phyloP scores from a whole-genome alignment of 2,797 vertebrate genomes.

The Spondyliosoma cantharus region DNA sequence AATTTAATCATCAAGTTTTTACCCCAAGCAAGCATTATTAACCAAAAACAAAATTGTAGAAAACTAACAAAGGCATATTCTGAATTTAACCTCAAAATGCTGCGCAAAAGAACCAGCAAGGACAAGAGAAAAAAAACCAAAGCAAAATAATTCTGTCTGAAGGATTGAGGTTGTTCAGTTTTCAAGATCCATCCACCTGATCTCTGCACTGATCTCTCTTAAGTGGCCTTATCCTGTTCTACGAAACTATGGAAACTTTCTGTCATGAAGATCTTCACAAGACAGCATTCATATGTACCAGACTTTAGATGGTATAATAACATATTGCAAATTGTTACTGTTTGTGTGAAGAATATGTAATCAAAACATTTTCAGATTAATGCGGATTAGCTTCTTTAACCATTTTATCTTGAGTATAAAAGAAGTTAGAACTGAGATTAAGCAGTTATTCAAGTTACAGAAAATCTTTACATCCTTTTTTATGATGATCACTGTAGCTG shows the following conservation, averaged over 20 bases:
- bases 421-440: no score
- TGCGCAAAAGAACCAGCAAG: neutral
- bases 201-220: neutral
- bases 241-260: neutral
- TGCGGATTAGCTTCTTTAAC: neutral
- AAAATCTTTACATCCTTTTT: no score
- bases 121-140: no score
- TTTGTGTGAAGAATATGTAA: neutral
- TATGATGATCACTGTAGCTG: no score
- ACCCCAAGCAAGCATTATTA: neutral
- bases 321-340: neutral
- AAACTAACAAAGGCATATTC: conserved; percentile 41
- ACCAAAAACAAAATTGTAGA: neutral
- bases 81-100: conserved; percentile 3
- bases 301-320: neutral
- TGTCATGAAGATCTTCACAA: neutral
- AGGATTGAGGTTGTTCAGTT: neutral
- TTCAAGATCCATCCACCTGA: neutral
- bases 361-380: neutral
- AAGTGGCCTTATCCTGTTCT: neutral
- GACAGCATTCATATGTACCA: neutral
- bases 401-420: no score
- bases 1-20: neutral
- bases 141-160: neutral
- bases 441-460: no score